phyloP scores from a whole-genome alignment of 2,113 vertebrate species.

The Acinonyx jubatus region DNA sequence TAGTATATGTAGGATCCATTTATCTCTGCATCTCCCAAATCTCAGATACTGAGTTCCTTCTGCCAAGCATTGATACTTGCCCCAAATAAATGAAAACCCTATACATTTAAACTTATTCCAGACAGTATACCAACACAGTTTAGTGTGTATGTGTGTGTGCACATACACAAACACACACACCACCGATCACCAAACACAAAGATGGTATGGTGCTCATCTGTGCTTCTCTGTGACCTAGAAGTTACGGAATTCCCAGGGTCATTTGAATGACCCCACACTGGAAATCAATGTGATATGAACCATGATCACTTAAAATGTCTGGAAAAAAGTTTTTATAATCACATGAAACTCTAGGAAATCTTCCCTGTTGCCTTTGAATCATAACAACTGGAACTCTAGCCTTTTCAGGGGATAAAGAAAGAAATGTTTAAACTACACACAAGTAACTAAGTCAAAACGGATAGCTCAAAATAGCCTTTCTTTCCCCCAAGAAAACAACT shows the following conservation, averaged over 20 bases:
- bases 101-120: not conserved
- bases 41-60: not conserved
- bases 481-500: constrained; percentile 26
- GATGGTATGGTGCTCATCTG: not conserved
- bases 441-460: not conserved
- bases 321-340: not conserved
- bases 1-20: not conserved
- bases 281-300: not conserved
- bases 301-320: not conserved
- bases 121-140: not conserved
- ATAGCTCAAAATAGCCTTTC: constrained; percentile 22
- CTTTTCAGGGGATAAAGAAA: not conserved
- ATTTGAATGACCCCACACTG: not conserved
- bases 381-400: not conserved
- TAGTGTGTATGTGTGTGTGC: not conserved
- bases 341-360: not conserved
- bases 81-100: not conserved
- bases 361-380: not conserved
- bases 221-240: not conserved
- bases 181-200: not conserved
- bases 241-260: not conserved
- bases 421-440: not conserved
- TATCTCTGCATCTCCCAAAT: not conserved
- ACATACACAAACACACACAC: not conserved
- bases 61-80: not conserved